These are phyloP conservation scores for Typhlichthys eigenmanni DNA, from an alignment of 2,797 vertebrate genomes.

Conservation along the genomic window DNA sequence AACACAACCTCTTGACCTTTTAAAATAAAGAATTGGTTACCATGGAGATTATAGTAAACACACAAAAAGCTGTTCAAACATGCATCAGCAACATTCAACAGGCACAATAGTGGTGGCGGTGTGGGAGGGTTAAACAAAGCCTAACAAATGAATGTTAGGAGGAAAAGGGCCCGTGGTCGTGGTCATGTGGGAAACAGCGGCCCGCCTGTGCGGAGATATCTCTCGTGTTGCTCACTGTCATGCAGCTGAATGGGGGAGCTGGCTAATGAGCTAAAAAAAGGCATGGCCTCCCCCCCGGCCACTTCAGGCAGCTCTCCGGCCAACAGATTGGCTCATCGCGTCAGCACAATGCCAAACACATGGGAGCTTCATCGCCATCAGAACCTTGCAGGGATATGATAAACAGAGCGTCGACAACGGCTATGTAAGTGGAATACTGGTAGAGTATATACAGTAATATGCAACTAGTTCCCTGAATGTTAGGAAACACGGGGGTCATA, in stretches of 20 bases:
- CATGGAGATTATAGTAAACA: constrained; percentile 62
- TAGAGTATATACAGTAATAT: constrained; percentile 12
- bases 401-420: constrained; percentile 36
- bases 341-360: constrained; percentile 43
- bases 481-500: background rate
- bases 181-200: constrained; percentile 45
- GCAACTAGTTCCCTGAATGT: constrained; percentile 5
- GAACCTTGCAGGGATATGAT: constrained; percentile 35
- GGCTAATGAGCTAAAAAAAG: constrained; percentile 77
- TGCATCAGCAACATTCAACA: too few relatives aligned
- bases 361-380: constrained; percentile 42
- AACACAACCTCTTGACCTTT: constrained; percentile 98
- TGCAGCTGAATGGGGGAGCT: constrained; percentile 66
- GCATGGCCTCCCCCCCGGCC: constrained; percentile 27
- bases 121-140: too few relatives aligned
- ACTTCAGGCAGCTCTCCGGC: constrained; percentile 48
- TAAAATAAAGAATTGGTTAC: constrained; percentile 59
- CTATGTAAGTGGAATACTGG: constrained; percentile 39
- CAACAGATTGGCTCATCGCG: constrained; percentile 51
- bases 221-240: constrained; percentile 45
- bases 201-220: constrained; percentile 38
- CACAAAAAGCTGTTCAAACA: constrained; percentile 3
- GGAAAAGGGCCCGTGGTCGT: constrained; percentile 38
- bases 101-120: too few relatives aligned
- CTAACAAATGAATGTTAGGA: constrained; percentile 18